These are phyloP conservation scores for Drosophila colorata DNA, from an alignment of 2,888 invertebrate species.

Conservation along the genomic window DNA sequence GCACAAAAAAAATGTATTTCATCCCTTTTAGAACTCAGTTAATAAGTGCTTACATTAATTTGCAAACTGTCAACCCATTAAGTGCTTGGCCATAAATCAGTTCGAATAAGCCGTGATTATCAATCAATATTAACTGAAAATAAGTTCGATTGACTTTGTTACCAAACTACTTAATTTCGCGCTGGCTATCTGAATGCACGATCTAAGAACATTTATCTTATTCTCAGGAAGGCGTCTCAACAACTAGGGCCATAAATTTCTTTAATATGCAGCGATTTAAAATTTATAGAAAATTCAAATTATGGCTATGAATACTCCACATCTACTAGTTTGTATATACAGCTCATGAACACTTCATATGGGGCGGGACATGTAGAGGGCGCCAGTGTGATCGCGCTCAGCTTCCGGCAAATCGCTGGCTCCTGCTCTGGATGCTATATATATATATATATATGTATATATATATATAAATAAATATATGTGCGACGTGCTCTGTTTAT, in stretches of 20 bases:
- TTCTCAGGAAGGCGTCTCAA: conserved; percentile 69
- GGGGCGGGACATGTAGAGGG: conserved; percentile 28
- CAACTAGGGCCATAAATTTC: conserved; percentile 67
- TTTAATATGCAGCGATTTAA: conserved; percentile 60
- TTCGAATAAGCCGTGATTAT: conserved; percentile 45
- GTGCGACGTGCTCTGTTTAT: conserved; percentile 65
- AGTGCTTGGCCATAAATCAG: conserved; percentile 45
- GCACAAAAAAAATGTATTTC: neutral
- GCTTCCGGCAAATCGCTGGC: conserved; percentile 71
- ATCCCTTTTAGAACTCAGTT: neutral
- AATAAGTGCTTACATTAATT: neutral
- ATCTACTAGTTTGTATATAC: neutral
- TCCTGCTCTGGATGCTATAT: conserved; percentile 22
- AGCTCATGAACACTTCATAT: conserved; percentile 41
- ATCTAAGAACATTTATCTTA: conserved; percentile 72
- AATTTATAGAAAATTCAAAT: conserved; percentile 65
- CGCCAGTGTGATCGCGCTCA: conserved; percentile 53
- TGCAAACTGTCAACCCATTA: neutral
- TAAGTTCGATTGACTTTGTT: conserved; percentile 45
- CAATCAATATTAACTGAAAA: conserved; percentile 65
- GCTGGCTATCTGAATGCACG: conserved; percentile 53
- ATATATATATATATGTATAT: conserved; percentile 6
- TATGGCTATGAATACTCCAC: conserved; percentile 30
- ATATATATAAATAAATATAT: conserved; percentile 15
- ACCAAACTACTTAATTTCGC: conserved; percentile 47